Evolutionary conservation across 2,113 vertebrate species (phyloP).

Genomic region (Etia nguti): DNA sequence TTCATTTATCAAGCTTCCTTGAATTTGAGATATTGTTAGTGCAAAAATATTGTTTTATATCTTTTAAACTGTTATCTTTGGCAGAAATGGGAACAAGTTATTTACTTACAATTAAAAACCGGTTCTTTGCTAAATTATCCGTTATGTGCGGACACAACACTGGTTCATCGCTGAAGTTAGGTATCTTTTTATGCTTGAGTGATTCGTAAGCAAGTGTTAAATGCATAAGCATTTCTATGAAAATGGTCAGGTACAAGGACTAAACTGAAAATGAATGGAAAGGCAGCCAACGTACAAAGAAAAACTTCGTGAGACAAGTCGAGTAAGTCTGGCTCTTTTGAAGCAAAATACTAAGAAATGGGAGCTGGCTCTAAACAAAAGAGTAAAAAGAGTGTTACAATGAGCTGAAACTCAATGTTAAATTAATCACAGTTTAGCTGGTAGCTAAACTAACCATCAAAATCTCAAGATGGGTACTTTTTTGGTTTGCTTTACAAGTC

Average conservation of each 20-base stretch:
- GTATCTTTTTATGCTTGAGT: neutral
- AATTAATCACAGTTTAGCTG: neutral
- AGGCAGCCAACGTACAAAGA: neutral
- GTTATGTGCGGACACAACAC: neutral
- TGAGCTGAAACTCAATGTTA: neutral
- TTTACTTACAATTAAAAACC: neutral
- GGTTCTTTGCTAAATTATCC: neutral
- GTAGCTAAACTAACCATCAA: neutral
- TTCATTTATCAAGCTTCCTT: neutral
- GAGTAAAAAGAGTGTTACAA: neutral
- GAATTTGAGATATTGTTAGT: neutral
- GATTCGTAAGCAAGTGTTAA: neutral
- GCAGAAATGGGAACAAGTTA: neutral
- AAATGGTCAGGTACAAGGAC: neutral
- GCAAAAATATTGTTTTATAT: neutral
- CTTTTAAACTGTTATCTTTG: neutral
- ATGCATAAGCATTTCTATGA: neutral
- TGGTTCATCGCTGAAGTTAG: neutral
- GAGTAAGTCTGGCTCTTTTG: neutral
- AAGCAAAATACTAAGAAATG: neutral
- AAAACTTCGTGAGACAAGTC: neutral
- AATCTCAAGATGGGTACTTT: too few species aligned
- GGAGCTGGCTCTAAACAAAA: neutral
- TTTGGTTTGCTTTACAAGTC: neutral
- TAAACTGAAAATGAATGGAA: neutral